These are phyloP conservation scores for Calephelis nemesis DNA, from an alignment of 1,140 invertebrate genomes.

Conservation along the genomic window DNA sequence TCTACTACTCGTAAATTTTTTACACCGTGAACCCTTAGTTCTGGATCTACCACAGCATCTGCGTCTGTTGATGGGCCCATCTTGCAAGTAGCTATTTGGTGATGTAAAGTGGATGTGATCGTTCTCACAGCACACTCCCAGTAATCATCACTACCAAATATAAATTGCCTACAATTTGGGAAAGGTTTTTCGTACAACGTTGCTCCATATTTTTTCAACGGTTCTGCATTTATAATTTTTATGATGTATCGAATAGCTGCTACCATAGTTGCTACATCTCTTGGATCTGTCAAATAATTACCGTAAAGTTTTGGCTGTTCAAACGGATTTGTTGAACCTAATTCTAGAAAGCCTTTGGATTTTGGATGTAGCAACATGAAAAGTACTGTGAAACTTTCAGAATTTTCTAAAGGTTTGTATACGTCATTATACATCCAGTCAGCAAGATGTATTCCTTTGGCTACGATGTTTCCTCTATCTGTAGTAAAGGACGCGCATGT, in stretches of 20 bases:
- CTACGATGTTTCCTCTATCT: conserved; percentile 82
- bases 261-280: conserved; percentile 84
- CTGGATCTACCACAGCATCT: conserved; percentile 86
- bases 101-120: conserved; percentile 83
- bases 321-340: conserved; percentile 86
- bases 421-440: conserved; percentile 81
- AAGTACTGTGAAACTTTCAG: conserved; percentile 83
- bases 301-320: conserved; percentile 87
- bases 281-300: conserved; percentile 84
- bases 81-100: conserved; percentile 85
- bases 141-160: conserved; percentile 83
- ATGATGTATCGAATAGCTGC: conserved; percentile 84
- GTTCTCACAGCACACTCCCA: conserved; percentile 87
- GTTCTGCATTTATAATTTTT: conserved; percentile 80
- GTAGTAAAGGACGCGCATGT: conserved; percentile 79
- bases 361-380: conserved; percentile 88
- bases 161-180: conserved; percentile 79
- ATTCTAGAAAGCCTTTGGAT: conserved; percentile 84
- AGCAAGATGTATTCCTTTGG: conserved; percentile 78
- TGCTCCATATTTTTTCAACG: conserved; percentile 81
- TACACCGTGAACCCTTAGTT: conserved; percentile 85
- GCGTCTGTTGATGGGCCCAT: conserved; percentile 86
- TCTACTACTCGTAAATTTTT: conserved; percentile 86
- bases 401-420: conserved; percentile 79
- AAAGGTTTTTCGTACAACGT: conserved; percentile 79